Percentiles rank a stretch among this genome's conserved stretches.
These are phyloP conservation scores for Drusus annulatus DNA, from an alignment of 1,140 invertebrate genomes.

Conservation along the genomic window DNA sequence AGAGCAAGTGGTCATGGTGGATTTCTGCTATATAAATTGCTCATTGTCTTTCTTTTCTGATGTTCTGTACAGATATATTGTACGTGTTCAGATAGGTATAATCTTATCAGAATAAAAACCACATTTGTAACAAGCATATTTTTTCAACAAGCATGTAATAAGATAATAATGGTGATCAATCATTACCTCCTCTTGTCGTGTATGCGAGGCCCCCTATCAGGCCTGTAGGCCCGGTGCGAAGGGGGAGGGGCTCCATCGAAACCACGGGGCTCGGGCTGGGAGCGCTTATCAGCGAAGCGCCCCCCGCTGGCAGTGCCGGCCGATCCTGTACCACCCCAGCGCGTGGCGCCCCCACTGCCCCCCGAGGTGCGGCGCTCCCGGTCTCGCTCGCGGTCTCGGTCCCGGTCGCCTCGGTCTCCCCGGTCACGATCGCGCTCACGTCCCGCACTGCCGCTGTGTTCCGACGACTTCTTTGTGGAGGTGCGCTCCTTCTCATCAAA, in stretches of 20 bases:
- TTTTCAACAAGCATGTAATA: no score
- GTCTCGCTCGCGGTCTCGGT: conserved; percentile 65
- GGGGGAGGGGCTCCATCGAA: conserved; percentile 43
- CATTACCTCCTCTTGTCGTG: conserved; percentile 68
- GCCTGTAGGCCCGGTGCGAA: conserved; percentile 55
- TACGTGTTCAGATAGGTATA: no score
- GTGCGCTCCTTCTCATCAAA: conserved; percentile 67
- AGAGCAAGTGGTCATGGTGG: no score
- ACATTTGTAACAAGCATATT: no score
- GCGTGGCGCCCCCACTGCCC: conserved; percentile 22
- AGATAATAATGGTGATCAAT: no score
- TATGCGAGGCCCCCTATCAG: conserved; percentile 64
- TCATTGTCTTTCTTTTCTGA: no score
- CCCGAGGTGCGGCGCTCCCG: conserved; percentile 64
- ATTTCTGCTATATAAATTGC: no score
- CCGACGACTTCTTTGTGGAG: conserved; percentile 67
- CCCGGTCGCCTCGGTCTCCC: conserved; percentile 56
- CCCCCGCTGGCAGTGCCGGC: conserved; percentile 48
- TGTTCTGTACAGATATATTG: no score
- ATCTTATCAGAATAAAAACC: no score
- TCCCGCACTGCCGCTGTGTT: conserved; percentile 51
- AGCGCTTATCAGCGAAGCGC: conserved; percentile 51
- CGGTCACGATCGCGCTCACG: conserved; percentile 62
- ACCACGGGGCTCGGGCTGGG: conserved; percentile 35
- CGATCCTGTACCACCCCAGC: conserved; percentile 59